Evolutionary conservation across 1,140 invertebrate species (phyloP).

Genomic region (Drosophila paulistorum): DNA sequence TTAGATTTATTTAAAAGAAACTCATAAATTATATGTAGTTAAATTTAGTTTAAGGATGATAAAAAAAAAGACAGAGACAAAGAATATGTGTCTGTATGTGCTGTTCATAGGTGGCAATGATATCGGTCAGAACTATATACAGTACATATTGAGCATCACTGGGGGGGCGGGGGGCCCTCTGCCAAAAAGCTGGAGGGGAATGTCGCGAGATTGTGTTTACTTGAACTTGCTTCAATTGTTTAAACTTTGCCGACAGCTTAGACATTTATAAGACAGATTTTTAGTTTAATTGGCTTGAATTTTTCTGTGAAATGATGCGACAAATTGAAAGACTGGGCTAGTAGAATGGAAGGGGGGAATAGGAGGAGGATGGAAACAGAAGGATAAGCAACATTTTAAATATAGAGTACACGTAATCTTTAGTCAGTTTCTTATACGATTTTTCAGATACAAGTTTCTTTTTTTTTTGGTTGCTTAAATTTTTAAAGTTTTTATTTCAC

Average conservation of each 20-base stretch:
- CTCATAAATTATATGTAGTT: slow-evolving; percentile 78
- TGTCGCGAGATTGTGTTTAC: slow-evolving; percentile 12
- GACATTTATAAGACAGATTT: slow-evolving; percentile 26
- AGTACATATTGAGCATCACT: background rate
- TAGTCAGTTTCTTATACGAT: no score
- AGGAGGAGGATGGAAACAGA: background rate
- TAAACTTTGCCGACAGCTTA: slow-evolving; percentile 25
- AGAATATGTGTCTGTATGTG: background rate
- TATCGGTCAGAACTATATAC: slow-evolving; percentile 4
- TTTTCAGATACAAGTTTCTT: background rate
- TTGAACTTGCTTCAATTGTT: slow-evolving; percentile 56
- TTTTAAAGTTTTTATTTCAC: background rate
- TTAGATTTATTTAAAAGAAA: slow-evolving; percentile 66
- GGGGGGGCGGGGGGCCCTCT: background rate
- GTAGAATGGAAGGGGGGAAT: background rate
- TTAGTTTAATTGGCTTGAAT: slow-evolving; percentile 41
- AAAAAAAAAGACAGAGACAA: slow-evolving; percentile 4
- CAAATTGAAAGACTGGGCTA: slow-evolving; percentile 31
- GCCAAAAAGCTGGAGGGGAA: background rate
- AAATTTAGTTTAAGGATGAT: slow-evolving; percentile 48
- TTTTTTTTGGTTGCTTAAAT: background rate
- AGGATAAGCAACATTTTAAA: no score
- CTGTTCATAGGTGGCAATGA: slow-evolving; percentile 39
- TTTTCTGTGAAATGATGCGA: slow-evolving; percentile 29
- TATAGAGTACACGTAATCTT: no score